Conservation (phyloP, 2,113 vertebrate species). For the Geococcyx californianus region DNA sequence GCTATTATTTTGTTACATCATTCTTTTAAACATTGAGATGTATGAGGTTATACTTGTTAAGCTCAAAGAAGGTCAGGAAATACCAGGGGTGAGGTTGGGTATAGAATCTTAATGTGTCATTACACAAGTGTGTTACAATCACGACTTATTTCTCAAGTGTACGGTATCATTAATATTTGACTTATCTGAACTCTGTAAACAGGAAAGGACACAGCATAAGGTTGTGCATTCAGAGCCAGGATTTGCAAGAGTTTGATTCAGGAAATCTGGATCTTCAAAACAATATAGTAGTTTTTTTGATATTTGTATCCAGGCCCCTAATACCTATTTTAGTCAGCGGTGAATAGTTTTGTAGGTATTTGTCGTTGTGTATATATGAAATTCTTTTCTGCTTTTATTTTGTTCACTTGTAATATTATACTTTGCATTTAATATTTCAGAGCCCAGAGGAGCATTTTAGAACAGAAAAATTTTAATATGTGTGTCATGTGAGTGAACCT, state of each 20-base stretch:
- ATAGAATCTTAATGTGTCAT: background rate
- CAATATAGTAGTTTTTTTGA: background rate
- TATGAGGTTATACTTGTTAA: background rate
- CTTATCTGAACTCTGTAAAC: background rate
- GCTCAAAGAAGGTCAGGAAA: background rate
- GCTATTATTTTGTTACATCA: background rate
- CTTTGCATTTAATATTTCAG: background rate
- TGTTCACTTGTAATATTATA: background rate
- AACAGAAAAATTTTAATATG: background rate
- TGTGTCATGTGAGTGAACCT: background rate
- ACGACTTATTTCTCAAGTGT: background rate
- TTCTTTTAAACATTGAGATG: background rate
- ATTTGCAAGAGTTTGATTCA: background rate
- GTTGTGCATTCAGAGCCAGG: background rate
- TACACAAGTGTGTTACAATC: background rate
- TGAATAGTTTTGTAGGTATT: background rate
- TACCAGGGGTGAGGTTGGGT: background rate
- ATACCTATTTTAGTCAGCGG: background rate
- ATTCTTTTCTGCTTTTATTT: background rate
- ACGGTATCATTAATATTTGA: background rate
- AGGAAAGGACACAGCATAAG: background rate
- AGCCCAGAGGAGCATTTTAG: background rate
- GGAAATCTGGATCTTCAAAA: background rate
- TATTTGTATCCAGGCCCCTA: background rate
- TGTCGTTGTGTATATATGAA: accelerated